Evolutionary conservation across 2,113 vertebrate species (phyloP).

Genomic region (Aldabrachelys gigantea): DNA sequence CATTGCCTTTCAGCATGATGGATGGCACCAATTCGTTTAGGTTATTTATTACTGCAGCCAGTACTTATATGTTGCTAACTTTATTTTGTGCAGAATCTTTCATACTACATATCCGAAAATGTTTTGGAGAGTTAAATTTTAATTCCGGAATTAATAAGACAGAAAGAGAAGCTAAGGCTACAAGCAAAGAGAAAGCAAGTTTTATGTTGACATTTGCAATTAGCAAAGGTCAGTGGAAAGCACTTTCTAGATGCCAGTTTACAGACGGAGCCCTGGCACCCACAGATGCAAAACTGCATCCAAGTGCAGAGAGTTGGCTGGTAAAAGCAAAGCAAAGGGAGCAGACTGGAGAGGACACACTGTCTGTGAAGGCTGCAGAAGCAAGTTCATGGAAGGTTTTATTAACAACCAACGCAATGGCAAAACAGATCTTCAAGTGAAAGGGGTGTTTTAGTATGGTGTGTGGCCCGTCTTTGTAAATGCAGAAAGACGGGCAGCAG

Average conservation of each 20-base stretch:
- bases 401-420: background rate
- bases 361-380: background rate
- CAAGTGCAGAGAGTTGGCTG: fast-evolving
- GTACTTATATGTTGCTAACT: fast-evolving
- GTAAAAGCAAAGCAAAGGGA: fast-evolving
- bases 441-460: background rate
- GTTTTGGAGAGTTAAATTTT: fast-evolving
- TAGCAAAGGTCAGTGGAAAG: background rate
- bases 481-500: fast-evolving
- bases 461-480: background rate
- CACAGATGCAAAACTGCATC: fast-evolving
- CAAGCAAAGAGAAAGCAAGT: background rate
- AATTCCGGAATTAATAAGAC: background rate
- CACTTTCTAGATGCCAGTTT: background rate
- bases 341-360: no score
- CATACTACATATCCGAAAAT: background rate
- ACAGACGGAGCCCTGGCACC: fast-evolving
- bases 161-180: background rate
- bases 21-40: background rate
- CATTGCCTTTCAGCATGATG: background rate
- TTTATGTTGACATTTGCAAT: fast-evolving
- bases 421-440: background rate
- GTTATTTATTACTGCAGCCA: background rate
- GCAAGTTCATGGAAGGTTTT: background rate
- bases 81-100: background rate